Percentiles rank a stretch among this genome's conserved stretches.
These are phyloP conservation scores for Papilio protenor DNA, from an alignment of 2,888 invertebrate species.

Conservation along the genomic window DNA sequence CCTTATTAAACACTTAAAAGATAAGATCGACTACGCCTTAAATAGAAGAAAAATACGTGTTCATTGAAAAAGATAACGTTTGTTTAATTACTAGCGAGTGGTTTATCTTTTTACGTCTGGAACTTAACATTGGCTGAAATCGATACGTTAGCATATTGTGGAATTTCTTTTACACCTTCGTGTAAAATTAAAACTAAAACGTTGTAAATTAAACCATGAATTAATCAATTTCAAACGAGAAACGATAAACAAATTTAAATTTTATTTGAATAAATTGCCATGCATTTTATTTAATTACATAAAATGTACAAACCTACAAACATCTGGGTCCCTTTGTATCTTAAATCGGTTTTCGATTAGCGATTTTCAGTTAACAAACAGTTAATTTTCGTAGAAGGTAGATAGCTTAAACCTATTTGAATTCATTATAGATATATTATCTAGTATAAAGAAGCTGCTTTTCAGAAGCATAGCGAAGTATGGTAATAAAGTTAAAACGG, in stretches of 20 bases:
- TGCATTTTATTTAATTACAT: neutral
- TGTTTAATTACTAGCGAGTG: slow-evolving; percentile 32
- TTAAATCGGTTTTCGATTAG: neutral
- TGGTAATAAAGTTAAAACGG: slow-evolving; percentile 48
- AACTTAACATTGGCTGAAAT: slow-evolving; percentile 11
- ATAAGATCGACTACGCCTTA: slow-evolving; percentile 24
- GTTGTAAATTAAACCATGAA: slow-evolving; percentile 5
- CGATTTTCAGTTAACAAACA: neutral
- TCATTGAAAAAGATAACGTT: slow-evolving; percentile 20
- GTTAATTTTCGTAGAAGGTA: neutral
- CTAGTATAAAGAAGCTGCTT: slow-evolving; percentile 9
- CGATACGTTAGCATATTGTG: neutral
- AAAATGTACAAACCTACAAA: neutral
- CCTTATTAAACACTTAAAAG: slow-evolving; percentile 22
- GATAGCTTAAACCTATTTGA: neutral
- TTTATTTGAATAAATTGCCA: slow-evolving; percentile 10
- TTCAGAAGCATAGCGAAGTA: slow-evolving; percentile 39
- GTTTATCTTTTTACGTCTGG: slow-evolving; percentile 21
- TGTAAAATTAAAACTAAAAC: neutral
- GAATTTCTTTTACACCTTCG: neutral
- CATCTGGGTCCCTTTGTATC: neutral
- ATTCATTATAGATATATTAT: slow-evolving; percentile 7
- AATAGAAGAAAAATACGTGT: slow-evolving; percentile 25
- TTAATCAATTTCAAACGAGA: slow-evolving; percentile 27
- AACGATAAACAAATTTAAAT: neutral